Base-by-base conservation (phyloP, 2,888 invertebrate species). In the Caradrina clavipalpis region DNA sequence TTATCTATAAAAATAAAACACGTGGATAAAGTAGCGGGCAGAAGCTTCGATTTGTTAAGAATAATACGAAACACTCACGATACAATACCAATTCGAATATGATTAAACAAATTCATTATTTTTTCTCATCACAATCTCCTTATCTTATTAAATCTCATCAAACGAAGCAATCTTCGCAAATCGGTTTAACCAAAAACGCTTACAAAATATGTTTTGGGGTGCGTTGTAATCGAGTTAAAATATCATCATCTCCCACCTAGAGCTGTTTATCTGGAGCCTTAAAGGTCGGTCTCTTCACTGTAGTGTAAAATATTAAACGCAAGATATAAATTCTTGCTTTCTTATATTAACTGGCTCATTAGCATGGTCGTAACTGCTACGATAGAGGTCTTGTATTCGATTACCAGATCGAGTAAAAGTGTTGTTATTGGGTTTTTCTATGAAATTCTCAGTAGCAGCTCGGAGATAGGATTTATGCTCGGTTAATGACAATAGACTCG, bases 301-400 rank as follows among this genome's bases (percentile, higher is more conserved):
- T 79, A 82, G 79, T 75, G 73, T 84, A 80, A 87, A 86, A 88
- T 85, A 86, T 85, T 85, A 80, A 81, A 78, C 74, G 76, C 60
- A 68, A 73, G 69, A 19, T 75, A 80, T 73, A 78, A 53, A 77
- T 81, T 84, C 81, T 81, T 72, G 78, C 57, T n/a, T n/a, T n/a
- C n/a, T n/a, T n/a, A n/a, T n/a, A n/a, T n/a, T n/a, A n/a, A n/a
- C n/a, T n/a, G n/a, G n/a, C n/a, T n/a, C n/a, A n/a, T n/a, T n/a
- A n/a, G n/a, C n/a, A n/a, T n/a, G n/a, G n/a, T n/a, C n/a, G n/a
- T n/a, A n/a, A n/a, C n/a, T n/a, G n/a, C n/a, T n/a, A n/a, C n/a
- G n/a, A n/a, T n/a, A n/a, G n/a, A n/a, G n/a, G n/a, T n/a, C n/a
- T n/a, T n/a, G n/a, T n/a, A n/a, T n/a, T n/a, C n/a, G n/a, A n/a